Evolutionary conservation across 2,888 invertebrate species (phyloP).

Genomic region (Tenthredo amoena): DNA sequence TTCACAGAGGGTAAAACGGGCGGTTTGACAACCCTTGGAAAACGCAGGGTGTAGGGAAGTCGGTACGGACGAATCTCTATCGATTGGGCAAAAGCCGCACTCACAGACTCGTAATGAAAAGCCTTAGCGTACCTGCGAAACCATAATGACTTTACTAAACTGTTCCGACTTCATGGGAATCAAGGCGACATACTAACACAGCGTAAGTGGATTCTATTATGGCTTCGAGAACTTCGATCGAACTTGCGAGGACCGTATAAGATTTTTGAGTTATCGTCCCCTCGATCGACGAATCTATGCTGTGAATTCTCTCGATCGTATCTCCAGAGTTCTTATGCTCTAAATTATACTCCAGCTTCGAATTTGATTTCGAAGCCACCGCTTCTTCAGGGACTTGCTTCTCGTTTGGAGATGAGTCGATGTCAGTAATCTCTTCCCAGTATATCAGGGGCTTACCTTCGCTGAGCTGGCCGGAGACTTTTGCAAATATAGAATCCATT

Average conservation of each 20-base stretch:
- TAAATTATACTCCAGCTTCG: background rate
- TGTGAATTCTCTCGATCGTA: background rate
- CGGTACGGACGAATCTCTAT: conserved; percentile 59
- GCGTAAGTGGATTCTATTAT: conserved; percentile 66
- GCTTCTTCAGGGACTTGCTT: background rate
- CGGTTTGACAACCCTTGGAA: conserved; percentile 61
- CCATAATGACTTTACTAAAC: background rate
- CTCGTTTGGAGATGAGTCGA: background rate
- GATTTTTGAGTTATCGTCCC: background rate
- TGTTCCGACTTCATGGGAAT: background rate
- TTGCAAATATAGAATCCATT: conserved; percentile 62
- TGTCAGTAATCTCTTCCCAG: conserved; percentile 61
- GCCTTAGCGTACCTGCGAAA: conserved; percentile 66
- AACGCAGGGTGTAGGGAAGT: conserved; percentile 62
- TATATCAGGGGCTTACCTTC: conserved; percentile 59
- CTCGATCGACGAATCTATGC: background rate
- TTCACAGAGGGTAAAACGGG: background rate
- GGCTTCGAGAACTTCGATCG: conserved; percentile 57
- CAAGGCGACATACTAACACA: conserved; percentile 61
- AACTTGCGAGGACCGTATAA: background rate
- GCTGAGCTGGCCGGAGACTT: conserved; percentile 57
- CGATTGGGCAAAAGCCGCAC: conserved; percentile 61
- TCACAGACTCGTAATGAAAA: conserved; percentile 65
- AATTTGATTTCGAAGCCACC: background rate
- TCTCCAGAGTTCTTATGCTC: background rate